Base-by-base conservation (phyloP, 2,888 invertebrate species). In the Andrena praecox region DNA sequence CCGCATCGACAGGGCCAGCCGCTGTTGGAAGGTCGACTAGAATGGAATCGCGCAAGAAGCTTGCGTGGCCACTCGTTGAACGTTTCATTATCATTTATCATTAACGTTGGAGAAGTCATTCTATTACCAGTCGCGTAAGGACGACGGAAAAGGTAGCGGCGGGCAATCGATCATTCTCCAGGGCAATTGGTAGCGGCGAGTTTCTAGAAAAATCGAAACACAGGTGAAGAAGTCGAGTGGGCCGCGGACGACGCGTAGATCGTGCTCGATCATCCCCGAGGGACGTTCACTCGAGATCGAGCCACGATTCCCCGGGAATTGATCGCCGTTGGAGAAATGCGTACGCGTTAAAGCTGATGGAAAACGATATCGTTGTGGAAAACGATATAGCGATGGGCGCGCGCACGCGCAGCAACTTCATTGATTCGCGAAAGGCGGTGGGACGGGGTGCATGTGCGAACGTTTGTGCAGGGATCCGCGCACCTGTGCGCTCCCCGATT, bases 301-400 rank as follows among this genome's bases (percentile, higher is more conserved):
- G 42, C n/a, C 16, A 50, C 27, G 71, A 29, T 68, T 66, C 48
- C 82, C 33, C 50, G 68, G 29, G 70, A 50, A 56, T 68, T 70
- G 48, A 68, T 24, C 42, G n/a, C 16, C 31, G 63, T 33, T 10
- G 64, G 35, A 62, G 66, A 20, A 56, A 69, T 31, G 77, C 71
- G 71, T 72, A 64, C 60, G 66, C 81, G 62, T 85, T 85, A 78
- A 77, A 74, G 73, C 77, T 62, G 85, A 77, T 77, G 62, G 85
- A 76, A 85, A 85, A 70, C 82, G 85, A 85, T 85, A 85, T 76
- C 73, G 73, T 79, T 85, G 82, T 82, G 82, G 72, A 73, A 82
- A 85, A 77, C 85, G 82, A 79, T 85, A 85, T 78, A 79, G 85
- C 50, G 73, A 24, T 52, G 62, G 31, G 35, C 52, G 54, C 56